Evolutionary conservation across 2,113 vertebrate genomes (phyloP).

Genomic region (Grallaria varia): DNA sequence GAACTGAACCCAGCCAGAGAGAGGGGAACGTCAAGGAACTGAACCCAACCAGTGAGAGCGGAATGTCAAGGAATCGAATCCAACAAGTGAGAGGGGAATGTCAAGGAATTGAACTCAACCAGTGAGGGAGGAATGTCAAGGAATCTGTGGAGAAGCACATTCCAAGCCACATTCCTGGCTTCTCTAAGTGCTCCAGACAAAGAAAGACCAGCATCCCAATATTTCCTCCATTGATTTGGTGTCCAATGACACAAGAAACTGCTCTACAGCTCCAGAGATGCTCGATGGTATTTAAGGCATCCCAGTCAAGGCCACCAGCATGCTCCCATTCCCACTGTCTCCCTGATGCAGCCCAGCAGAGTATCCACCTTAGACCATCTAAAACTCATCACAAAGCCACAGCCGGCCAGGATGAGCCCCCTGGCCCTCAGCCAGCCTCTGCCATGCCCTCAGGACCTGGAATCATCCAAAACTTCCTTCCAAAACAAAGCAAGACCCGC

Average conservation of each 20-base stretch:
- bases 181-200: neutral
- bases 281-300: neutral
- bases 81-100: no score
- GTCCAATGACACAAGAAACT: neutral
- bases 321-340: neutral
- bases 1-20: no score
- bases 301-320: neutral
- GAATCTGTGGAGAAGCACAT: neutral
- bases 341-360: neutral
- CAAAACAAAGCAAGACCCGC: neutral
- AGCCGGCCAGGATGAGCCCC: rapidly evolving
- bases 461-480: neutral
- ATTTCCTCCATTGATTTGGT: neutral
- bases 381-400: neutral
- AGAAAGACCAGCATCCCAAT: neutral
- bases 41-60: no score
- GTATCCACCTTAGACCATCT: neutral
- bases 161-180: neutral
- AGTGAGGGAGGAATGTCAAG: neutral
- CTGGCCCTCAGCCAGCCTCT: neutral
- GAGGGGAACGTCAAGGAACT: no score
- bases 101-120: neutral
- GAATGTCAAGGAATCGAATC: no score
- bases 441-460: neutral
- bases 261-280: neutral